A percentile compares a stretch with the other conserved stretches of the same genome.
phyloP scores from a whole-genome alignment of 2,797 vertebrate genomes.

The Gila robusta region DNA sequence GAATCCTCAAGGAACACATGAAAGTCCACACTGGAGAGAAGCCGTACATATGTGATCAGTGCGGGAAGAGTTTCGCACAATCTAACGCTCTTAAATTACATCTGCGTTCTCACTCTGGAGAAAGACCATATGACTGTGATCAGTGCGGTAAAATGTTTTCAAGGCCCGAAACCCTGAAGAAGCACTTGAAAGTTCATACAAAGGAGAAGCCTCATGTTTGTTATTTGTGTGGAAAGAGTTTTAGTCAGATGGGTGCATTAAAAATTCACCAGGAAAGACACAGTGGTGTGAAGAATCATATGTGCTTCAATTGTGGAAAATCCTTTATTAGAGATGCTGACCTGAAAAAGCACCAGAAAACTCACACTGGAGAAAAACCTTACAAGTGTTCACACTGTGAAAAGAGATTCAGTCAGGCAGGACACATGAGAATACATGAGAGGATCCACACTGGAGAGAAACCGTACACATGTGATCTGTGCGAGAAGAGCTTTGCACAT shows the following conservation, averaged over 20 bases:
- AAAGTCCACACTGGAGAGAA: conserved; percentile 13
- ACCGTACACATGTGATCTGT: not conserved
- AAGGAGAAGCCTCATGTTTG: not conserved
- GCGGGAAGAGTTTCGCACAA: not conserved
- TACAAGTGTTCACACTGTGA: not conserved
- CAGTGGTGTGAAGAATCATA: not conserved
- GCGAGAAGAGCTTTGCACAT: not conserved
- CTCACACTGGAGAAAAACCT: conserved; percentile 6
- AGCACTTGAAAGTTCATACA: not conserved
- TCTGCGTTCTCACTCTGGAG: not conserved
- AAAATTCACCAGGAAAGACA: not conserved
- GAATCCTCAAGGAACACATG: not conserved
- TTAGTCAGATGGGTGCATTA: not conserved
- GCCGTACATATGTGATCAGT: not conserved
- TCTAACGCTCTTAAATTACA: not conserved
- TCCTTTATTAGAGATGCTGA: not conserved
- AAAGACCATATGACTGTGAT: not conserved
- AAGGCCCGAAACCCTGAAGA: not conserved
- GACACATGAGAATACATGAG: not conserved
- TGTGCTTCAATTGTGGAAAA: not conserved
- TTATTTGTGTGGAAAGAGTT: not conserved
- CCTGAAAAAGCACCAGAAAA: not conserved
- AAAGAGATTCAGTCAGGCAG: not conserved
- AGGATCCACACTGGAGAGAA: not conserved
- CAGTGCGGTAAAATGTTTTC: not conserved